Evolutionary conservation across 2,113 vertebrate genomes (phyloP), one percentile per base, ranked within the genome.

Genomic region (Myodes glareolus): DNA sequence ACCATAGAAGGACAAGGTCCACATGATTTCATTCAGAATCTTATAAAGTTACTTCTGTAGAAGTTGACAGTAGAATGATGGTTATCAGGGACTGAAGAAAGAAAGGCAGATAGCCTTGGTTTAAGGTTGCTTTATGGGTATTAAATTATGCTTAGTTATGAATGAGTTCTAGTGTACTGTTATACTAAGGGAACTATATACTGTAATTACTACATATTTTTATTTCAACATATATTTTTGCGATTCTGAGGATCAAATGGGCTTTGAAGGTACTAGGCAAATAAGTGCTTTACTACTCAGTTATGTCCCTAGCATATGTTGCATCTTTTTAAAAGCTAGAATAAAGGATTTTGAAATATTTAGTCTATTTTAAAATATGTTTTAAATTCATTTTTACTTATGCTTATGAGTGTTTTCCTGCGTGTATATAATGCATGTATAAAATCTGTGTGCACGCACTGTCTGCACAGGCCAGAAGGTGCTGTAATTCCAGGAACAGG

Each of bases 21-120:
- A 61, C 52, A 73, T 84, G 50, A 92, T 61, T 92, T 92, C 39
- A 72, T 21, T 92, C 29, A 61, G 90, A 92, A 72, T 58, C 65
- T 58, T 72, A 76, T 36, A 68, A 61, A 50, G 3, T 92, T 31
- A 17, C 29, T 42, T 33, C 81, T 42, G 33, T 36, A 92, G 19
- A 61, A 45, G 10, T 84, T 36, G 29, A 72, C 19, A 84, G n/a
- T 58, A 72, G 65, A 84, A 61, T 58, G 4, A 50, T 36, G 47
- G 47, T 58, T 92, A 23, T 31, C n/a, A 72, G 29, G 50, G 45
- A 50, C 25, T 81, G 47, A 14, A 17, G 14, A 39, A 31, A 82
- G n/a, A 33, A 52, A 68, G 21, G 11, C 25, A 52, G 29, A 65
- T 19, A 21, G 19, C 1, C 0, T 6, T 55, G 2, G 27, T 50